Conservation (phyloP, 2,113 vertebrate genomes). For the Actenoides lindsayi region DNA sequence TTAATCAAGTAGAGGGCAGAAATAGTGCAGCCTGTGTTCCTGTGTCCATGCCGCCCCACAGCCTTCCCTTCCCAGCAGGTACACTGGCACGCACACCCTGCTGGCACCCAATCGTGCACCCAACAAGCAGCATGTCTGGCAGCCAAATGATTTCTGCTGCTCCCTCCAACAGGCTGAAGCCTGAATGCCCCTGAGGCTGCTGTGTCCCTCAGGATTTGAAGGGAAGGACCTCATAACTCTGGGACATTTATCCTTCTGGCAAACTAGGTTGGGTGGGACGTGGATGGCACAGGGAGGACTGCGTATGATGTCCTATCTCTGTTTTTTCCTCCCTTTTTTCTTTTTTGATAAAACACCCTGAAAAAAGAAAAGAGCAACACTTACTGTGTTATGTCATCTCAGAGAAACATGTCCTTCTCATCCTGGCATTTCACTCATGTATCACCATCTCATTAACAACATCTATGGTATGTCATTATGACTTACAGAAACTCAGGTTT, state of each 20-base stretch:
- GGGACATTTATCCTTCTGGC: not conserved
- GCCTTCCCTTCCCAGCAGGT: not conserved
- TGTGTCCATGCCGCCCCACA: rapidly evolving
- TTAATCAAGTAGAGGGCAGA: not conserved
- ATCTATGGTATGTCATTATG: not conserved
- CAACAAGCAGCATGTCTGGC: rapidly evolving
- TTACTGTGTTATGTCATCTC: not conserved
- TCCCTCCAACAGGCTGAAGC: not conserved
- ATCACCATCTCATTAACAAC: not conserved
- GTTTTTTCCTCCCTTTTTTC: not conserved
- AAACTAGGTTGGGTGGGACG: not conserved
- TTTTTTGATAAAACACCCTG: not conserved
- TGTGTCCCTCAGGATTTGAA: rapidly evolving
- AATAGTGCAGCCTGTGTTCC: not conserved
- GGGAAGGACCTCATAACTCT: not conserved
- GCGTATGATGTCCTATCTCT: not conserved
- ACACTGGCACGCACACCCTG: rapidly evolving
- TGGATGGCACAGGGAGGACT: not conserved
- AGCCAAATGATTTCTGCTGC: not conserved
- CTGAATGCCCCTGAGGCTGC: not conserved
- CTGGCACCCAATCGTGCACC: not conserved
- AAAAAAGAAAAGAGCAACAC: not conserved
- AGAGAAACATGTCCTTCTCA: not conserved
- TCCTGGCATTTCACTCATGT: not conserved
- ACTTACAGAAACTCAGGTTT: not conserved